Conservation (phyloP, 1,140 invertebrate genomes). For the Tetranychus urticae region DNA sequence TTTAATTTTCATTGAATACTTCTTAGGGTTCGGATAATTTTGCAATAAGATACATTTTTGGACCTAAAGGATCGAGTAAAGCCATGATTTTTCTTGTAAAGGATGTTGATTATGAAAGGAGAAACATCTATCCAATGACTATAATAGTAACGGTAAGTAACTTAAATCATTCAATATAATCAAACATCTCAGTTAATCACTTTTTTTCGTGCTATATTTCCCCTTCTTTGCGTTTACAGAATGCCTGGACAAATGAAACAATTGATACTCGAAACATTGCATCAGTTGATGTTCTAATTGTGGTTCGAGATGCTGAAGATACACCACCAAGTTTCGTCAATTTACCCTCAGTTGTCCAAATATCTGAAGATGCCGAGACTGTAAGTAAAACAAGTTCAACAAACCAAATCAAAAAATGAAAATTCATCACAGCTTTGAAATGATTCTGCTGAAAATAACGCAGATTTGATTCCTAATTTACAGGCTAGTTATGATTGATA, state of each 20-base stretch:
- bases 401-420: not conserved
- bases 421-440: constrained; percentile 2
- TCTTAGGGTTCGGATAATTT: constrained; percentile 34
- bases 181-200: constrained; percentile 15
- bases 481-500: too few species aligned
- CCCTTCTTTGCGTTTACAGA: constrained; percentile 26
- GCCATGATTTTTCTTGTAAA: constrained; percentile 45
- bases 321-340: constrained; percentile 53
- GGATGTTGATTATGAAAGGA: constrained; percentile 54
- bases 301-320: constrained; percentile 61
- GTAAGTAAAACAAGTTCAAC: constrained; percentile 13
- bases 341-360: constrained; percentile 47
- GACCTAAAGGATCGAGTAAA: constrained; percentile 41
- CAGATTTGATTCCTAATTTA: not conserved
- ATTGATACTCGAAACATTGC: constrained; percentile 63
- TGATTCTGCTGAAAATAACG: not conserved
- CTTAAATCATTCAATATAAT: not conserved
- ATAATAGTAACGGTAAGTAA: constrained; percentile 47
- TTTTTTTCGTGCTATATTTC: not conserved
- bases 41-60: constrained; percentile 45
- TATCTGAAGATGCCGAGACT: constrained; percentile 30
- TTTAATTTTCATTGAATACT: not conserved
- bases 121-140: constrained; percentile 53
- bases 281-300: constrained; percentile 45
- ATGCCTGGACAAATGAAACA: constrained; percentile 50